Evolutionary conservation across 2,797 vertebrate species (phyloP).

Genomic region (Periparus ater): DNA sequence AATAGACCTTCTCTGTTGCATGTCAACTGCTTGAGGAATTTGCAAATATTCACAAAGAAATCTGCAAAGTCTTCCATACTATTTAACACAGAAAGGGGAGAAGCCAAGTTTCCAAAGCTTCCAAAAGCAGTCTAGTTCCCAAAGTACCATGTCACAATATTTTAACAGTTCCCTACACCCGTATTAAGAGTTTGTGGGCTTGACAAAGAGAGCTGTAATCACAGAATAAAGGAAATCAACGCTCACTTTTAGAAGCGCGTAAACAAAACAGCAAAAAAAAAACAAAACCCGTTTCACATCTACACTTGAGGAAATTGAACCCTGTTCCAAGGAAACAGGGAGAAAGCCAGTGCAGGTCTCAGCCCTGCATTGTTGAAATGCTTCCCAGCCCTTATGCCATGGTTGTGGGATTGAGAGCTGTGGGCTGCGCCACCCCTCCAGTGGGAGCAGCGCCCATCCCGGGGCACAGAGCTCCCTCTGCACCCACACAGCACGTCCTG

Average conservation of each 20-base stretch:
- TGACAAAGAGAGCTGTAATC: conserved; percentile 17
- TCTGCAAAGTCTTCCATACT: conserved; percentile 41
- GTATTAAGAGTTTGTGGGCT: background rate
- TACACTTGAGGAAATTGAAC: background rate
- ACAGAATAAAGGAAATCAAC: background rate
- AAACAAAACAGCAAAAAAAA: background rate
- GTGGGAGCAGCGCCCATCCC: accelerated
- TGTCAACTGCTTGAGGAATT: conserved; percentile 5
- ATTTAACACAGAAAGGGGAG: background rate
- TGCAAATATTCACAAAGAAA: conserved; percentile 68
- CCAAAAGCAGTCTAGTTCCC: background rate
- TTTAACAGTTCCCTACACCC: background rate
- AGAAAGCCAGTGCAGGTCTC: background rate
- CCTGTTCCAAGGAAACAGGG: background rate
- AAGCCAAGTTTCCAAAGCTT: conserved; percentile 12
- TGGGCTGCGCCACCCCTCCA: background rate
- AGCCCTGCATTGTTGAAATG: background rate
- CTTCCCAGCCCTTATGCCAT: accelerated
- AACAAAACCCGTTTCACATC: background rate
- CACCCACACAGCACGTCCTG: background rate
- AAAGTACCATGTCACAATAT: conserved; percentile 7
- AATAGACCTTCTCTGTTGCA: background rate
- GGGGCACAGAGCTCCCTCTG: background rate
- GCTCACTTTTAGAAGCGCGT: accelerated
- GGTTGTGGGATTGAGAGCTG: background rate